Evolutionary conservation across 2,888 invertebrate species (phyloP).

Genomic region (Lathronympha strigana): DNA sequence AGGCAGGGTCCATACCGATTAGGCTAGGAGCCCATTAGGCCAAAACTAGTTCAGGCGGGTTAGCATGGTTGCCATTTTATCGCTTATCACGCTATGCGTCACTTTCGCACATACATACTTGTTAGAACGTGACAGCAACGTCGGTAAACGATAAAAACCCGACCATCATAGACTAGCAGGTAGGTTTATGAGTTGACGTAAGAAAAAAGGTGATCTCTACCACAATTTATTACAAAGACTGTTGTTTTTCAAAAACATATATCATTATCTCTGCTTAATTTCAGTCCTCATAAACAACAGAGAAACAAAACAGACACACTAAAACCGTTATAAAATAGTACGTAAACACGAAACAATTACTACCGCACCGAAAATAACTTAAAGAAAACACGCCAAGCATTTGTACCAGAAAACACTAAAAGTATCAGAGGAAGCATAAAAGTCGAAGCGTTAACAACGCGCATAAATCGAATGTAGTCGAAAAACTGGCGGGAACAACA

Average conservation of each 20-base stretch:
- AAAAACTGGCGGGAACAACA: constrained; percentile 30
- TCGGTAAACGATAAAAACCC: too few relatives aligned
- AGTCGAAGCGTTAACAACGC: constrained; percentile 55
- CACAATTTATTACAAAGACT: background rate
- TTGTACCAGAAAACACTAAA: constrained; percentile 53
- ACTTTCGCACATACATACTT: too few relatives aligned
- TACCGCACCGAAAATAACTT: constrained; percentile 49
- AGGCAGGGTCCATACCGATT: too few relatives aligned
- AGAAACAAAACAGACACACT: constrained; percentile 47
- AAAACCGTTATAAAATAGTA: constrained; percentile 42
- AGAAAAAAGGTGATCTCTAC: background rate
- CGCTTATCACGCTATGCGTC: too few relatives aligned
- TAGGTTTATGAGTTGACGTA: background rate
- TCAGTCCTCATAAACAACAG: constrained; percentile 38
- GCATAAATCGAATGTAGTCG: constrained; percentile 54
- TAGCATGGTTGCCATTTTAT: too few relatives aligned
- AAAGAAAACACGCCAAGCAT: constrained; percentile 48
- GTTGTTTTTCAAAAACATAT: constrained; percentile 5
- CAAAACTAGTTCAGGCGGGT: too few relatives aligned
- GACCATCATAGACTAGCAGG: too few relatives aligned
- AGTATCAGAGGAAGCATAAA: constrained; percentile 56
- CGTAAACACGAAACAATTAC: constrained; percentile 44
- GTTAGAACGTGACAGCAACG: too few relatives aligned
- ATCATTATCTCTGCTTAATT: constrained; percentile 34
- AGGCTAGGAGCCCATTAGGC: too few relatives aligned